Percentiles rank a stretch among this genome's conserved stretches.
These are phyloP conservation scores for Lagopus leucura DNA, from an alignment of 2,113 vertebrate genomes.

Conservation along the genomic window DNA sequence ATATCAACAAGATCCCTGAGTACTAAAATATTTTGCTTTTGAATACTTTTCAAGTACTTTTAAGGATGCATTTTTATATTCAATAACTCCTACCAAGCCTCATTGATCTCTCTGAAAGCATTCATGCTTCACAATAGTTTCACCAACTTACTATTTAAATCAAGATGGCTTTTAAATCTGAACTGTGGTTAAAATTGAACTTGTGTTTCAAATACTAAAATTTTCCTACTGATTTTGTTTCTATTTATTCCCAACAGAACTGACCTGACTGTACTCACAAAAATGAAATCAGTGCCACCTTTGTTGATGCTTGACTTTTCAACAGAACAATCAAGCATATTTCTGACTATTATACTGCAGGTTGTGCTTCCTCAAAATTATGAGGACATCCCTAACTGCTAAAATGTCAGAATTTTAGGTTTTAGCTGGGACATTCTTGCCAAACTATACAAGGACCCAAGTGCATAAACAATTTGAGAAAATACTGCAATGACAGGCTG, in stretches of 20 bases:
- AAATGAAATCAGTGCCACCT: neutral
- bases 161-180: neutral
- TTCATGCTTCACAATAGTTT: neutral
- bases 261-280: neutral
- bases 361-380: neutral
- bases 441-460: neutral
- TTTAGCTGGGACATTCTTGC: neutral
- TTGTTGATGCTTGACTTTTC: neutral
- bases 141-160: neutral
- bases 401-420: neutral
- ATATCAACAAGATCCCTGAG: neutral
- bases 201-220: neutral
- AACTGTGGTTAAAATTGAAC: neutral
- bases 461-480: neutral
- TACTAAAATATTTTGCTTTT: conserved; percentile 7
- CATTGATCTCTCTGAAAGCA: neutral
- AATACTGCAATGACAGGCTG: neutral
- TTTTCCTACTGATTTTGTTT: neutral
- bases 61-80: neutral
- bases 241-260: neutral
- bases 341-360: neutral
- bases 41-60: neutral
- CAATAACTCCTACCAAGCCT: neutral
- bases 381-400: neutral
- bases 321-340: neutral